Conservation (phyloP, 2,797 vertebrate species). For the Danio choprae region DNA sequence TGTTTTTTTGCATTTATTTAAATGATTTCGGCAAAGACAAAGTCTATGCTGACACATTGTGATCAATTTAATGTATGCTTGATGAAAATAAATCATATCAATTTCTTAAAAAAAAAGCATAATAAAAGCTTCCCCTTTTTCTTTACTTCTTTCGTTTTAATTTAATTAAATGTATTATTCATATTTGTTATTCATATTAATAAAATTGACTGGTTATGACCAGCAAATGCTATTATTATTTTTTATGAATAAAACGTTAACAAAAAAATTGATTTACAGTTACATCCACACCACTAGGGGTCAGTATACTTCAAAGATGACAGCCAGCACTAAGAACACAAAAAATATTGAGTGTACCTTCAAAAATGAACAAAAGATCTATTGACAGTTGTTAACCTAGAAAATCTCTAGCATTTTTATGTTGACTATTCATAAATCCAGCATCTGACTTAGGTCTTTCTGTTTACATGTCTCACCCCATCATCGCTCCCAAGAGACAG, state of each 20-base stretch:
- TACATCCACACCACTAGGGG: background rate
- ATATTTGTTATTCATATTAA: too few species aligned
- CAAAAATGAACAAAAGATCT: background rate
- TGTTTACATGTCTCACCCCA: conserved; percentile 73
- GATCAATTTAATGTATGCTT: background rate
- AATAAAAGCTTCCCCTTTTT: too few species aligned
- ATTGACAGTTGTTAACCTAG: background rate
- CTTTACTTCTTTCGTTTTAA: too few species aligned
- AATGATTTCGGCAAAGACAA: background rate
- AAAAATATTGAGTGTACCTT: background rate
- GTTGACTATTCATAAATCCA: background rate
- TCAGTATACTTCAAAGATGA: background rate
- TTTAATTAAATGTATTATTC: too few species aligned
- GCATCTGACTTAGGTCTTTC: background rate
- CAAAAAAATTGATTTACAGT: background rate
- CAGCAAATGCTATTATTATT: background rate
- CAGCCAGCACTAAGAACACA: background rate
- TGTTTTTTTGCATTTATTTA: background rate
- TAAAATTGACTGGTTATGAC: too few species aligned
- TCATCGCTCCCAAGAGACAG: conserved; percentile 79
- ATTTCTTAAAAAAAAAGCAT: background rate
- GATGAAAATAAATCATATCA: background rate
- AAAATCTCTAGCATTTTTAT: background rate
- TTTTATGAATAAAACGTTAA: background rate
- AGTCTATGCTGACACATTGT: background rate